Percentiles rank a stretch among this genome's conserved stretches.
Evolutionary conservation across 2,113 vertebrate species (phyloP).

Genomic region (Polypterus senegalus): DNA sequence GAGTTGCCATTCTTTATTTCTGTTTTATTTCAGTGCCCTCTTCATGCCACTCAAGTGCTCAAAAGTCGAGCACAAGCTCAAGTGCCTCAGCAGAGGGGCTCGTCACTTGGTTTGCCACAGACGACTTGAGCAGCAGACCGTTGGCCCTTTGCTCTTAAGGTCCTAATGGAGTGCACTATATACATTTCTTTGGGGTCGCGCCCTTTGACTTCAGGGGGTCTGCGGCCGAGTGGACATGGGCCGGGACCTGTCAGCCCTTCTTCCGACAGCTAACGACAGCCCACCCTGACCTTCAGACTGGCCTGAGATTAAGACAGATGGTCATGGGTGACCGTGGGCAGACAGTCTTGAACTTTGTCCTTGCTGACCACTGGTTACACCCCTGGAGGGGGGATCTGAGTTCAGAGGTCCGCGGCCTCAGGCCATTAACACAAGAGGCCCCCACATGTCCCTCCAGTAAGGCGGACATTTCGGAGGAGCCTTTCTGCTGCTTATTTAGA

Average conservation of each 20-base stretch:
- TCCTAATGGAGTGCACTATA: too few species aligned
- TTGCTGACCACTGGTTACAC: not conserved
- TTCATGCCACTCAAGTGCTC: too few species aligned
- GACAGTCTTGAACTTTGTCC: conserved; percentile 7
- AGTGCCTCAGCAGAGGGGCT: too few species aligned
- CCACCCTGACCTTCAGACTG: conserved; percentile 2
- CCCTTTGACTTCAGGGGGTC: not conserved
- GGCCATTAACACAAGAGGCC: not conserved
- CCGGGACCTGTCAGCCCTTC: not conserved
- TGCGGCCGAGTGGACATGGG: not conserved
- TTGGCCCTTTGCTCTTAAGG: too few species aligned
- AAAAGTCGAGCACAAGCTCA: too few species aligned
- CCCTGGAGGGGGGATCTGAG: not conserved
- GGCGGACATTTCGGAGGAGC: too few species aligned
- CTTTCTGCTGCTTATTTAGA: too few species aligned
- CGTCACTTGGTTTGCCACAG: too few species aligned
- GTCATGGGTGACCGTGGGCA: not conserved
- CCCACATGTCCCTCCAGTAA: too few species aligned
- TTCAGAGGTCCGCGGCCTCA: not conserved
- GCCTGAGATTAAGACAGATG: not conserved
- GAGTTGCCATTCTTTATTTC: too few species aligned
- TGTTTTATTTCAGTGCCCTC: too few species aligned
- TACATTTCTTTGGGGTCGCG: not conserved
- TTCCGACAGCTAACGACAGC: not conserved
- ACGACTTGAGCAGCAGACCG: too few species aligned